Conservation (phyloP, 1,140 invertebrate genomes). For the Drosophila kikkawai region DNA sequence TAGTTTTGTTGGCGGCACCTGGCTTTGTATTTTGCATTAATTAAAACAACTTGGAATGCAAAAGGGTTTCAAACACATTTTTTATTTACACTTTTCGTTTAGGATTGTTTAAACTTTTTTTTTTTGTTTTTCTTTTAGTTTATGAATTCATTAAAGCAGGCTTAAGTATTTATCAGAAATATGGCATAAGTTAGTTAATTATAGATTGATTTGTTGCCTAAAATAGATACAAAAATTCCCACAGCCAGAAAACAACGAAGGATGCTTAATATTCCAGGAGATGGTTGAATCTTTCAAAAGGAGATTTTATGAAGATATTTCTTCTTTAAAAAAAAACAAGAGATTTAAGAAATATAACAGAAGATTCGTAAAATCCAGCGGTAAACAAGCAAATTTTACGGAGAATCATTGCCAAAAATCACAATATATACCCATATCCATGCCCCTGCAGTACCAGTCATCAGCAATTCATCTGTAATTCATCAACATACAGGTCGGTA, state of each 20-base stretch:
- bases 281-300: background rate
- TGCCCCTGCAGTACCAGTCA: background rate
- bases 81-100: slow-evolving; percentile 55
- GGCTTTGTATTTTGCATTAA: slow-evolving; percentile 71
- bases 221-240: slow-evolving; percentile 15
- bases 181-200: slow-evolving; percentile 7
- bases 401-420: background rate
- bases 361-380: slow-evolving; percentile 2
- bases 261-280: background rate
- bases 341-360: background rate
- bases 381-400: background rate
- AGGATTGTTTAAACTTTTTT: slow-evolving; percentile 16
- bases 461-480: too few species aligned
- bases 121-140: slow-evolving; percentile 1
- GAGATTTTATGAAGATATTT: background rate
- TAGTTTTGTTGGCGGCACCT: slow-evolving; percentile 61
- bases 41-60: slow-evolving; percentile 82
- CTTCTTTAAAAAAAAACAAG: too few species aligned
- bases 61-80: slow-evolving; percentile 76
- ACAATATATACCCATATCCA: background rate
- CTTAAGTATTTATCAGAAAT: slow-evolving; percentile 51
- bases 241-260: slow-evolving; percentile 24
- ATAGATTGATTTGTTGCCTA: slow-evolving; percentile 13
- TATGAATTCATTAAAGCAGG: slow-evolving; percentile 22
- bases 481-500: too few species aligned